Evolutionary conservation across 2,113 vertebrate species (phyloP).

Genomic region (Setophaga petechia): DNA sequence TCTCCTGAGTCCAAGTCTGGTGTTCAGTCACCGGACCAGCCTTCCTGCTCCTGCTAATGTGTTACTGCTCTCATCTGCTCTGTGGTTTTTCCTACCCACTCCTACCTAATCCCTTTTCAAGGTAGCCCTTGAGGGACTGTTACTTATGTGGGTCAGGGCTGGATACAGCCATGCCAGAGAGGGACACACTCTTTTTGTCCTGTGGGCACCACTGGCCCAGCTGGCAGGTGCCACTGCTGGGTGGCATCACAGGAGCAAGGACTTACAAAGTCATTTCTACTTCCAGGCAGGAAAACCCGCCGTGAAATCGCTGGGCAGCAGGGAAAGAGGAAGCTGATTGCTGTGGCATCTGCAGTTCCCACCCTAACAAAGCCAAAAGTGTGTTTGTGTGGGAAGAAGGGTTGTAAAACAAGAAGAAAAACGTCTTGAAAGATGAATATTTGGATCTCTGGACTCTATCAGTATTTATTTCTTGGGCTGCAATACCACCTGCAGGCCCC

Average conservation of each 20-base stretch:
- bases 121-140: conserved; percentile 30
- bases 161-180: conserved; percentile 7
- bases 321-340: background rate
- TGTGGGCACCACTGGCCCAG: background rate
- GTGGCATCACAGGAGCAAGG: background rate
- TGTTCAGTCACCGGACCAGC: conserved; percentile 53
- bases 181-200: background rate
- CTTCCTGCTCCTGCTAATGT: conserved; percentile 4
- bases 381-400: accelerated
- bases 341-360: background rate
- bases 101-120: conserved; percentile 59
- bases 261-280: conserved; percentile 45
- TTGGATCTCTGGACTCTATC: background rate
- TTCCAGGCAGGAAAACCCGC: conserved; percentile 17
- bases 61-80: conserved; percentile 42
- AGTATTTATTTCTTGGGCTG: conserved; percentile 23
- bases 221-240: conserved; percentile 4
- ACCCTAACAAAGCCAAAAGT: accelerated
- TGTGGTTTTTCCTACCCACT: conserved; percentile 6
- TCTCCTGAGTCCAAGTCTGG: conserved; percentile 61
- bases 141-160: conserved; percentile 31
- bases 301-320: background rate
- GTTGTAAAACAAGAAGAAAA: background rate
- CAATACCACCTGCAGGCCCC: conserved; percentile 63
- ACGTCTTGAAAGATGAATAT: background rate